Evolutionary conservation across 2,113 vertebrate genomes (phyloP).

Genomic region (Pterocles orientalis): DNA sequence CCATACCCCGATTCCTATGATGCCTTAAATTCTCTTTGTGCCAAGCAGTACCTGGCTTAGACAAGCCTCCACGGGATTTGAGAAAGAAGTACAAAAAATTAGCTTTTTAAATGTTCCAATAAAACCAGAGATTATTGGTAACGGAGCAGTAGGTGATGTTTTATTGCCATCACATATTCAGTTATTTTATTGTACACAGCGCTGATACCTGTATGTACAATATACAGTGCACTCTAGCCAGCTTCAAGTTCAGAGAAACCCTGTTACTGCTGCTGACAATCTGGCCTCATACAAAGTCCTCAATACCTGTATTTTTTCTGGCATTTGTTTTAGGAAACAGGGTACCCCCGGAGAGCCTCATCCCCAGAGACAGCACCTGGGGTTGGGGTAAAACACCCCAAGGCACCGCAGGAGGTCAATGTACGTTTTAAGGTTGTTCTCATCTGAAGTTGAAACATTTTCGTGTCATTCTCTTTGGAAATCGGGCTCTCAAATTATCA

Average conservation of each 20-base stretch:
- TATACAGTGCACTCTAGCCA: not conserved
- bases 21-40: conserved; percentile 33
- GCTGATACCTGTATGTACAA: not conserved
- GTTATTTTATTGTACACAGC: not conserved
- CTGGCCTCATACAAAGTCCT: not conserved
- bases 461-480: not conserved
- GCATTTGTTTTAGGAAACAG: not conserved
- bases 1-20: not conserved
- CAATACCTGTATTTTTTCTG: not conserved
- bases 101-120: not conserved
- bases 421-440: not conserved
- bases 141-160: not conserved
- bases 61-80: not conserved
- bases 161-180: not conserved
- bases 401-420: not conserved
- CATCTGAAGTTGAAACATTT: not conserved
- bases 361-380: rapidly evolving
- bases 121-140: not conserved
- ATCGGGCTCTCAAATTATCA: not conserved
- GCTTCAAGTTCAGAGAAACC: not conserved
- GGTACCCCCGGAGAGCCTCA: rapidly evolving
- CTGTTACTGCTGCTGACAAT: not conserved
- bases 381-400: not conserved
- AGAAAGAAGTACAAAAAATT: not conserved
- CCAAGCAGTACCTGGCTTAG: not conserved